Conservation (phyloP, 2,888 invertebrate species). For the Megastigmus dorsalis region DNA sequence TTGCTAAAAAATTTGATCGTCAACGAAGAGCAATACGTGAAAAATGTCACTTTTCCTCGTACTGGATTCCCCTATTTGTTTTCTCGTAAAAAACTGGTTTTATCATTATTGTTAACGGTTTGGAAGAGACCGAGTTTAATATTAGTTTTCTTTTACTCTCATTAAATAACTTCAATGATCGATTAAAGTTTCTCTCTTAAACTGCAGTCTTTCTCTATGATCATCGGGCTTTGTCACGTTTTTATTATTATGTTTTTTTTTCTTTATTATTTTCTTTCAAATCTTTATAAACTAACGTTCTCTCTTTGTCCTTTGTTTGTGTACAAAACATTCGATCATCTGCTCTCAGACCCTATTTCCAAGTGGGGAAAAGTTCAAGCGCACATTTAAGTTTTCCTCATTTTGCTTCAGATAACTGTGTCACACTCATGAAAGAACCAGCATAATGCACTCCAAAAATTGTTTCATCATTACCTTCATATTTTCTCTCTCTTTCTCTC, state of each 20-base stretch:
- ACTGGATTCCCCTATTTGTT: conserved; percentile 40
- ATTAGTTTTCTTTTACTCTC: conserved; percentile 54
- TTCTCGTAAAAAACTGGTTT: conserved; percentile 35
- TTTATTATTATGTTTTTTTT: conserved; percentile 33
- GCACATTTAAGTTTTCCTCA: conserved; percentile 55
- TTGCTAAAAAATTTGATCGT: not conserved
- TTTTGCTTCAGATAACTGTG: conserved; percentile 55
- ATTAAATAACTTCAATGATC: conserved; percentile 60
- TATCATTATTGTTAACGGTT: conserved; percentile 59
- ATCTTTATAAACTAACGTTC: conserved; percentile 52
- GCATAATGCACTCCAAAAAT: conserved; percentile 53
- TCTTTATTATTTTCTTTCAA: conserved; percentile 44
- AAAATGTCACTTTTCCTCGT: not conserved
- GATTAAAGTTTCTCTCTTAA: conserved; percentile 70
- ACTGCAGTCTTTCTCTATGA: conserved; percentile 70
- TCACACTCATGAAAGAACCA: conserved; percentile 60
- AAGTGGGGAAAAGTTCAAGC: conserved; percentile 56
- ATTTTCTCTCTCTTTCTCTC: conserved; percentile 17
- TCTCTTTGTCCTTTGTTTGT: conserved; percentile 48
- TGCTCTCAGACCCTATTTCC: conserved; percentile 57
- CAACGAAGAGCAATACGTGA: not conserved
- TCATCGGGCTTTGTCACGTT: conserved; percentile 56
- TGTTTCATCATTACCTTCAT: too few relatives aligned
- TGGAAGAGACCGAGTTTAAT: conserved; percentile 61
- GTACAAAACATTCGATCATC: conserved; percentile 61